These are phyloP conservation scores for Pyrgus malvae DNA, from an alignment of 2,888 invertebrate genomes.

Conservation along the genomic window DNA sequence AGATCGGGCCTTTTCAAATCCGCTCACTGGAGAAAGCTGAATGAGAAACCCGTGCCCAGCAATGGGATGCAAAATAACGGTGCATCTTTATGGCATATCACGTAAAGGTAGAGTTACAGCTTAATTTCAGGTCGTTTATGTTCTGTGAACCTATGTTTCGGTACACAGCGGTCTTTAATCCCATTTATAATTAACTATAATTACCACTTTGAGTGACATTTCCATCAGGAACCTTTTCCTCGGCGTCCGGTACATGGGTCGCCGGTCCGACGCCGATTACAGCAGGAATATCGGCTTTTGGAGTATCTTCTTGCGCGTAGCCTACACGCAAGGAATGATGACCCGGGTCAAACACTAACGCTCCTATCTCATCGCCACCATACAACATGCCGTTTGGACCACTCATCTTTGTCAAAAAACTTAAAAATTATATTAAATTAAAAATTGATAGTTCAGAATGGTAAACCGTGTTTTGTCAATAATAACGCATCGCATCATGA, in stretches of 20 bases:
- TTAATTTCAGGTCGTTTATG: too few species aligned
- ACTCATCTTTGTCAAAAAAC: slow-evolving; percentile 53
- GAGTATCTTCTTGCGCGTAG: slow-evolving; percentile 99
- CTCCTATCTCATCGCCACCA: slow-evolving; percentile 99
- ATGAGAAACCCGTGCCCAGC: too few species aligned
- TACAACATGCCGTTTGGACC: slow-evolving; percentile 88
- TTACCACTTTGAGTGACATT: slow-evolving; percentile 84
- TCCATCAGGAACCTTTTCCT: slow-evolving; percentile 88
- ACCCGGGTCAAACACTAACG: slow-evolving; percentile 97
- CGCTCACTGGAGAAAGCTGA: too few species aligned
- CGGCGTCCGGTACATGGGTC: slow-evolving; percentile 86
- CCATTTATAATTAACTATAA: slow-evolving; percentile 11
- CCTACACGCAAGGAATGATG: slow-evolving; percentile 90
- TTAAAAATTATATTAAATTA: background rate
- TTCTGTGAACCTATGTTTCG: too few species aligned
- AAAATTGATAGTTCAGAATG: too few species aligned
- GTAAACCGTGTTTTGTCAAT: slow-evolving; percentile 4
- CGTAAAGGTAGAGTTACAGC: too few species aligned
- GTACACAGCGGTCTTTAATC: too few species aligned
- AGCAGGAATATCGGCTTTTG: slow-evolving; percentile 98
- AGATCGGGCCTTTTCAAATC: too few species aligned
- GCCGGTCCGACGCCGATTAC: slow-evolving; percentile 92
- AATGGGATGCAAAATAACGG: too few species aligned
- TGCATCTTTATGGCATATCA: too few species aligned
- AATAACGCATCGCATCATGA: slow-evolving; percentile 1